Base-by-base conservation (phyloP, 1,140 invertebrate species). In the Adoxophyes honmai region DNA sequence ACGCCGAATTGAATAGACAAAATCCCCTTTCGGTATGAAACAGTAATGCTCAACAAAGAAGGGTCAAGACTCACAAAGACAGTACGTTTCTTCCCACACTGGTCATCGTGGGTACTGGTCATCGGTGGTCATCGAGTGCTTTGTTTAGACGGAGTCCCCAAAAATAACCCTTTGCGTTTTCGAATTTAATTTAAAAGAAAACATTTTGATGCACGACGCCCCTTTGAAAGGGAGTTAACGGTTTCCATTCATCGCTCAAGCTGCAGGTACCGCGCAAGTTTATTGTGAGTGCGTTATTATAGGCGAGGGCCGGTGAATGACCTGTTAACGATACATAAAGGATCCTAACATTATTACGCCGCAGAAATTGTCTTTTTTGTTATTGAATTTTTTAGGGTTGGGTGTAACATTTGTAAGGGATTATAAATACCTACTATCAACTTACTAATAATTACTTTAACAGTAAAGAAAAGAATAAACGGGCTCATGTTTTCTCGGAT, bases 81-180 rank as follows among this genome's bases (percentile, higher is more conserved):
- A 63, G 51, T 55, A 57, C 60, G 64, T 59, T 51, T 44, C 73
- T 75, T 75, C 73, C 65, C 76, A 75, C 70, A 78, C 73, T 74
- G 77, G 71, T 71, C 78, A 78, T 69, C 73, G 64, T 66, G 67
- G 64, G 78, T 79, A 82, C 76, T 78, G 80, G 81, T 82, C 82
- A 83, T 86, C 74, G 80, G 70, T 68, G 78, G 71, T 75, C 81
- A 87, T 87, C 81, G 73, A 75, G 75, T 65, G 53, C 60, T 80
- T 86, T 82, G 78, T 86, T 75, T 69, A 60, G 39, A 64, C 66
- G 73, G 78, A 81, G 75, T 79, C 73, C 78, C 66, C 66, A 80
- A 84, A 74, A 83, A 74, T 68, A 73, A 77, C 75, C 83, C 82
- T 74, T 75, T 78, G 71, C 52, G 14, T 64, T 69, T 74, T 75